phyloP scores from a whole-genome alignment of 2,113 vertebrate genomes.

The Peucedramus taeniatus region DNA sequence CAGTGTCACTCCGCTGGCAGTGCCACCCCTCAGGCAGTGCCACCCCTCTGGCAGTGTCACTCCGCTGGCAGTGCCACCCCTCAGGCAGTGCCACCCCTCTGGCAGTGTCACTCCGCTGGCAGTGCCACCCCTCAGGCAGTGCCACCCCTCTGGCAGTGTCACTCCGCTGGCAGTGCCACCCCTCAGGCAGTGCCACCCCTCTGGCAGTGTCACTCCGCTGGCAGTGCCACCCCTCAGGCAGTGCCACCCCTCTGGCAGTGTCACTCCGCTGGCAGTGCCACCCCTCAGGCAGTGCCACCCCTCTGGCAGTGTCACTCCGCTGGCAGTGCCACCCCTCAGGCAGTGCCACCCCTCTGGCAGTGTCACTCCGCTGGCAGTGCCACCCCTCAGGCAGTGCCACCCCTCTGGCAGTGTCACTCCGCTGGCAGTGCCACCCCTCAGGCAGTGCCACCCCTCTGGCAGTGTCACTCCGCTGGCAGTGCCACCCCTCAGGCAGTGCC shows the following conservation, averaged over 20 bases:
- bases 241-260: fast-evolving
- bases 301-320: not conserved
- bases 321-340: fast-evolving
- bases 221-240: no score
- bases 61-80: no score
- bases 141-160: fast-evolving
- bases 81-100: no score
- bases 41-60: no score
- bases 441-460: fast-evolving
- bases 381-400: not conserved
- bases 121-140: no score
- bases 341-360: fast-evolving
- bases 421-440: fast-evolving
- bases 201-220: no score
- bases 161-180: fast-evolving
- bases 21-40: not conserved
- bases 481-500: not conserved
- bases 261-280: not conserved
- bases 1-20: not conserved
- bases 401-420: fast-evolving
- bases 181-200: fast-evolving
- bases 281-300: fast-evolving
- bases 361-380: no score
- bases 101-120: no score
- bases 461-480: no score